phyloP scores from a whole-genome alignment of 1,140 invertebrate genomes.

The Hirudo medicinalis region DNA sequence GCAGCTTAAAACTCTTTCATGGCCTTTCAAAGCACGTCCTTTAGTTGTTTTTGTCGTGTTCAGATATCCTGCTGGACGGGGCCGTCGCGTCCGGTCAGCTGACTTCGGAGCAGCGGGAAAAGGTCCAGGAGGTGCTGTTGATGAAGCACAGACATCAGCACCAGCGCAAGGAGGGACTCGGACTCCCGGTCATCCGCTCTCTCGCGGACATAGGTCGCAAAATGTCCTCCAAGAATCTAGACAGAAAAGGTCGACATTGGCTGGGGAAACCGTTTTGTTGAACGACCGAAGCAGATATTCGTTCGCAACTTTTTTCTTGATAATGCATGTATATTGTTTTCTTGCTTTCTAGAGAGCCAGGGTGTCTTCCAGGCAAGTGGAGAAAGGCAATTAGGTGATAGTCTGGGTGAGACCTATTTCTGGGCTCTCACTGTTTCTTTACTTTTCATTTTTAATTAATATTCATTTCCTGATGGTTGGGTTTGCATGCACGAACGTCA shows the following conservation, averaged over 20 bases:
- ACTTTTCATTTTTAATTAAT: background rate
- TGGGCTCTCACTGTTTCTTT: background rate
- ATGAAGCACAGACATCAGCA: slow-evolving; percentile 80
- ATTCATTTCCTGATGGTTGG: background rate
- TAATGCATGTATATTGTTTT: background rate
- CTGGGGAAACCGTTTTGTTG: no score
- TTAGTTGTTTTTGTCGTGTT: slow-evolving; percentile 14
- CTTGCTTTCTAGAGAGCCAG: background rate
- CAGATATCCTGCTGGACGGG: slow-evolving; percentile 76
- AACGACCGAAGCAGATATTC: no score
- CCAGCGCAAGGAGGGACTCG: slow-evolving; percentile 47
- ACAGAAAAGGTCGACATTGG: slow-evolving; percentile 13
- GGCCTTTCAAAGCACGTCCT: no score
- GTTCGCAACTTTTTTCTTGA: no score
- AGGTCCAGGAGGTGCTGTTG: slow-evolving; percentile 70
- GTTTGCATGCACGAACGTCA: no score
- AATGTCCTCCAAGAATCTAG: slow-evolving; percentile 57
- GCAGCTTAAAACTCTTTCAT: no score
- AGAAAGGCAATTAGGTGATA: slow-evolving; percentile 12
- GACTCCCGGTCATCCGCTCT: slow-evolving; percentile 79
- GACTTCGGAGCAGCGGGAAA: slow-evolving; percentile 59
- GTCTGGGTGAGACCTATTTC: slow-evolving; percentile 3
- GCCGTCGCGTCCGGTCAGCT: slow-evolving; percentile 70
- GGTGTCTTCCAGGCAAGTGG: background rate
- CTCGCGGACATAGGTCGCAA: slow-evolving; percentile 90